phyloP scores from a whole-genome alignment of 2,113 vertebrate species.

The Eretmochelys imbricata region DNA sequence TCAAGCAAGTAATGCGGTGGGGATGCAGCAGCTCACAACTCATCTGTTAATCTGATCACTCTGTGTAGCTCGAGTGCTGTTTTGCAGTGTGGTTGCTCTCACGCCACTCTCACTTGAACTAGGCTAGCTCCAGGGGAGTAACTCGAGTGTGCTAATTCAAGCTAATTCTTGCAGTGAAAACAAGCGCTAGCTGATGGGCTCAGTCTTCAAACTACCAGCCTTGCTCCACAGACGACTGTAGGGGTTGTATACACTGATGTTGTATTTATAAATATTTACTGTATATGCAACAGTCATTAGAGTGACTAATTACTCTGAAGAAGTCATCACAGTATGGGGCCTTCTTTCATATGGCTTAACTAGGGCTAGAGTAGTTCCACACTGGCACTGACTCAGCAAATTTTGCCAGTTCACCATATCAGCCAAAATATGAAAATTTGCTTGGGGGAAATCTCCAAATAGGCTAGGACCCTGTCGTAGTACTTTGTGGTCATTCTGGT shows the following conservation, averaged over 20 bases:
- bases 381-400: rapidly evolving
- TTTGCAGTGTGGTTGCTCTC: neutral
- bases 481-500: neutral
- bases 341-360: neutral
- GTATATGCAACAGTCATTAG: neutral
- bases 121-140: neutral
- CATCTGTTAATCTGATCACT: neutral
- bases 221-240: neutral
- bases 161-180: neutral
- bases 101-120: neutral
- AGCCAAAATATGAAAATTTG: neutral
- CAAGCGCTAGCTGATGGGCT: neutral
- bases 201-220: neutral
- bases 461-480: neutral
- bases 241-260: neutral
- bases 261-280: neutral
- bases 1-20: neutral
- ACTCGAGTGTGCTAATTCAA: neutral
- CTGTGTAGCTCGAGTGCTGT: neutral
- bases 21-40: neutral
- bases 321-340: neutral
- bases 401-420: neutral
- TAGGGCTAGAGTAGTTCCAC: neutral
- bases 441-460: neutral
- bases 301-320: neutral